Conservation (phyloP, 2,113 vertebrate species). For the Nerophis lumbriciformis region DNA sequence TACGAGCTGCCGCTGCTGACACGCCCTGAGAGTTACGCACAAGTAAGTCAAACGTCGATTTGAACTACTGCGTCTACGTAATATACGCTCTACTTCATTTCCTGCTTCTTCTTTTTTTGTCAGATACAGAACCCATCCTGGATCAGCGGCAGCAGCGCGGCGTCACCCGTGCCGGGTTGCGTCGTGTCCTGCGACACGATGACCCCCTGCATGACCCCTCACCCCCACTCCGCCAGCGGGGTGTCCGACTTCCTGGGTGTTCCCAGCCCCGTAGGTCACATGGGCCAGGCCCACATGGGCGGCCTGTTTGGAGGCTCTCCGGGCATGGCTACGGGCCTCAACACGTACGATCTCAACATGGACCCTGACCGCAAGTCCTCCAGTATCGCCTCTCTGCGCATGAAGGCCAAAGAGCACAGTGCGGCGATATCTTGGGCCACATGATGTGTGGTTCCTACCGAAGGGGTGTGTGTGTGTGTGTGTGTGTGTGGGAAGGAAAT, state of each 20-base stretch:
- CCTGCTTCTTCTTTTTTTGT: neutral
- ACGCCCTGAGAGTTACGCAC: constrained; percentile 92
- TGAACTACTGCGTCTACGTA: too few species aligned
- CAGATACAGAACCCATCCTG: constrained; percentile 98
- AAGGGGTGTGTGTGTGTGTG: constrained; percentile 7
- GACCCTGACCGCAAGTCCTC: constrained; percentile 98
- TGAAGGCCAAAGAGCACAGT: constrained; percentile 99
- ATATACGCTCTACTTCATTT: neutral
- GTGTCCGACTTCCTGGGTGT: constrained; percentile 91
- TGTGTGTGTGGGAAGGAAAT: constrained; percentile 14
- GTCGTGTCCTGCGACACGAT: constrained; percentile 93
- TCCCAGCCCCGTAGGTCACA: constrained; percentile 77
- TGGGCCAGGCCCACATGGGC: constrained; percentile 94
- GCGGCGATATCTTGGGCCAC: constrained; percentile 98
- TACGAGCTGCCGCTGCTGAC: constrained; percentile 94
- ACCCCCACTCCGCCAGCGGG: constrained; percentile 82
- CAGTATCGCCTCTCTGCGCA: constrained; percentile 93
- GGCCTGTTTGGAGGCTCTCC: constrained; percentile 83
- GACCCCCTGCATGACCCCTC: constrained; percentile 94
- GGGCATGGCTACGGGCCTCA: constrained; percentile 83
- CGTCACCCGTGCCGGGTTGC: constrained; percentile 89
- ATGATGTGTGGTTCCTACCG: constrained; percentile 70
- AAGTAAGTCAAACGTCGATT: constrained; percentile 68
- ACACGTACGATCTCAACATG: constrained; percentile 89
- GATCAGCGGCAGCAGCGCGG: constrained; percentile 84